Evolutionary conservation across 2,888 invertebrate species (phyloP).

Genomic region (Anoplius nigerrimus): DNA sequence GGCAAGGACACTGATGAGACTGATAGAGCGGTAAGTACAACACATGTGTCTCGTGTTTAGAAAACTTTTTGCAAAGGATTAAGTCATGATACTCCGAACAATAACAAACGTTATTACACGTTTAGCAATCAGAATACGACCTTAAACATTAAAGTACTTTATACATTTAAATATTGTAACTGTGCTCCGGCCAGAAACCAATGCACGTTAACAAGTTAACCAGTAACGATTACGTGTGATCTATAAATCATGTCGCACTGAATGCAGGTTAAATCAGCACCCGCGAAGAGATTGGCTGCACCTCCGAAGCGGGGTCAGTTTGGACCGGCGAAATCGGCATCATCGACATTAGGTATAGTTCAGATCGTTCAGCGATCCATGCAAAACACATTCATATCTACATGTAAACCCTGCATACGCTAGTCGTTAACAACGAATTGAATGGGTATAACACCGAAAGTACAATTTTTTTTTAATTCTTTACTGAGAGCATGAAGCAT

Average conservation of each 20-base stretch:
- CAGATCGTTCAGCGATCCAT: not conserved
- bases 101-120: too few relatives aligned
- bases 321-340: conserved; percentile 67
- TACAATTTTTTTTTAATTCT: conserved; percentile 6
- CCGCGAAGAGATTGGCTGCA: conserved; percentile 64
- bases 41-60: not conserved
- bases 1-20: conserved; percentile 72
- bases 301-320: conserved; percentile 70
- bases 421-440: conserved; percentile 8
- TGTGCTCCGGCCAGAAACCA: too few relatives aligned
- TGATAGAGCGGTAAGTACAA: conserved; percentile 71
- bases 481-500: conserved; percentile 35
- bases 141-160: not conserved
- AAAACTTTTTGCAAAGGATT: too few relatives aligned
- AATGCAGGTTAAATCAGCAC: conserved; percentile 68
- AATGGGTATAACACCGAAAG: not conserved
- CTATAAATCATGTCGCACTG: not conserved
- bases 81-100: too few relatives aligned
- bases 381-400: not conserved
- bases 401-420: not conserved
- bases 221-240: conserved; percentile 30
- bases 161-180: not conserved
- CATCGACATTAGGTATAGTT: conserved; percentile 61
- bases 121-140: too few relatives aligned
- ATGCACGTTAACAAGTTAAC: not conserved